These are phyloP conservation scores for Pimpla rufipes DNA, from an alignment of 2,888 invertebrate species.

Conservation along the genomic window DNA sequence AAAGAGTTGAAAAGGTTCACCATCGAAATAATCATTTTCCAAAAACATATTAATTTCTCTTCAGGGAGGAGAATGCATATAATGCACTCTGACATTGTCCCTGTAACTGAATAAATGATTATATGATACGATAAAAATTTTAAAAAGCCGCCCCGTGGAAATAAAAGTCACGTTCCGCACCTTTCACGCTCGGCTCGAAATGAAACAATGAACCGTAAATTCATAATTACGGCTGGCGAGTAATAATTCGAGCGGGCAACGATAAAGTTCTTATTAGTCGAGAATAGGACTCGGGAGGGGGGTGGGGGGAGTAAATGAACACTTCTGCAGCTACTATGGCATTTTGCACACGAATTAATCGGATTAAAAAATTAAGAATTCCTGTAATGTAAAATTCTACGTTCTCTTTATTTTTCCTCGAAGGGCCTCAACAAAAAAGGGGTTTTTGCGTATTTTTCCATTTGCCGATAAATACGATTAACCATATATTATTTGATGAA, in stretches of 20 bases:
- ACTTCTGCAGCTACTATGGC: slow-evolving; percentile 18
- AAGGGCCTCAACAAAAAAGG: too few species aligned
- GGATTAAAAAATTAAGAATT: slow-evolving; percentile 39
- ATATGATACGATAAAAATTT: neutral
- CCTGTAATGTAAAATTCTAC: slow-evolving; percentile 16
- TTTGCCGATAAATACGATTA: too few species aligned
- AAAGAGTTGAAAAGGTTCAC: neutral
- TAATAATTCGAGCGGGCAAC: slow-evolving; percentile 40
- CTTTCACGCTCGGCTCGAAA: neutral
- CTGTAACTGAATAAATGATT: neutral
- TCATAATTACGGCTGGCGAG: slow-evolving; percentile 46
- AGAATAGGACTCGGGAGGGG: neutral
- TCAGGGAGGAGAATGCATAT: neutral
- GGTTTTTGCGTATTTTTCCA: too few species aligned
- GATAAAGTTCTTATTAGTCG: slow-evolving; percentile 12
- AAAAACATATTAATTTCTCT: neutral
- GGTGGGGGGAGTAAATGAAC: slow-evolving; percentile 38
- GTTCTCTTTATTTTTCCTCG: neutral
- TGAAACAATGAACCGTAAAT: slow-evolving; percentile 19
- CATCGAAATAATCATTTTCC: neutral
- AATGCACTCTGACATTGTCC: neutral
- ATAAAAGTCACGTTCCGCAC: neutral
- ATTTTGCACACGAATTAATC: slow-evolving; percentile 34
- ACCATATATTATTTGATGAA: too few species aligned
- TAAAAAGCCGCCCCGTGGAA: neutral